These are phyloP conservation scores for Gymnogyps californianus DNA, from an alignment of 2,113 vertebrate species.

Conservation along the genomic window DNA sequence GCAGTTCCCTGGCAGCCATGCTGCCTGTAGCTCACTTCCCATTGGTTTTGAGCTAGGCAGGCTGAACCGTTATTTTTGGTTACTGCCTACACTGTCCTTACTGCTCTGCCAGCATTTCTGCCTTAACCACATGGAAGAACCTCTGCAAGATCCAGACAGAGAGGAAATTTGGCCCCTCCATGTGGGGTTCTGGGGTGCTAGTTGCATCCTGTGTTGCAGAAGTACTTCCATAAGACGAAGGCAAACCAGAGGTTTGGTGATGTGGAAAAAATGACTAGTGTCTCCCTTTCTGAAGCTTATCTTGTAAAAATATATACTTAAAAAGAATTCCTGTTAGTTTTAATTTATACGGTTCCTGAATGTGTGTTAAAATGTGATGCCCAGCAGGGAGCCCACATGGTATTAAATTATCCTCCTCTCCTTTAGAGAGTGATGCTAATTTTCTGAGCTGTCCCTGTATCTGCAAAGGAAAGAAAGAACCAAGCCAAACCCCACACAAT, in stretches of 20 bases:
- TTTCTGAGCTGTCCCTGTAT: not conserved
- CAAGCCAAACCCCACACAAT: not conserved
- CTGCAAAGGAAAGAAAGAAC: not conserved
- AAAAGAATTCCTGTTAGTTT: not conserved
- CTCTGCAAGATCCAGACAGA: not conserved
- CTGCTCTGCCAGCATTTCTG: not conserved
- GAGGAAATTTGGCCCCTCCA: not conserved
- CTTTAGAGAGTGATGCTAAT: not conserved
- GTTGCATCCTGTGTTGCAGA: not conserved
- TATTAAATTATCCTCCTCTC: not conserved
- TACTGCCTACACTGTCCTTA: not conserved
- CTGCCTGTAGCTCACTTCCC: not conserved
- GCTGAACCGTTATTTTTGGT: not conserved
- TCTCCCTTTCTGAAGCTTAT: not conserved
- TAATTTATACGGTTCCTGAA: not conserved
- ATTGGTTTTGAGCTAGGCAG: not conserved
- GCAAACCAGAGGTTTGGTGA: not conserved
- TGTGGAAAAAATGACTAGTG: not conserved
- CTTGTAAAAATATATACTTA: not conserved
- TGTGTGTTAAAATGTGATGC: not conserved
- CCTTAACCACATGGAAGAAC: not conserved
- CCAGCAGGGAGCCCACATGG: not conserved
- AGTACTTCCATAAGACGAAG: not conserved
- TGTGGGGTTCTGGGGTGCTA: not conserved
- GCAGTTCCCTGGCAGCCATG: not conserved